A percentile compares a stretch with the other conserved stretches of the same genome.
Evolutionary conservation across 2,797 vertebrate species (phyloP).

Genomic region (Morelia viridis): DNA sequence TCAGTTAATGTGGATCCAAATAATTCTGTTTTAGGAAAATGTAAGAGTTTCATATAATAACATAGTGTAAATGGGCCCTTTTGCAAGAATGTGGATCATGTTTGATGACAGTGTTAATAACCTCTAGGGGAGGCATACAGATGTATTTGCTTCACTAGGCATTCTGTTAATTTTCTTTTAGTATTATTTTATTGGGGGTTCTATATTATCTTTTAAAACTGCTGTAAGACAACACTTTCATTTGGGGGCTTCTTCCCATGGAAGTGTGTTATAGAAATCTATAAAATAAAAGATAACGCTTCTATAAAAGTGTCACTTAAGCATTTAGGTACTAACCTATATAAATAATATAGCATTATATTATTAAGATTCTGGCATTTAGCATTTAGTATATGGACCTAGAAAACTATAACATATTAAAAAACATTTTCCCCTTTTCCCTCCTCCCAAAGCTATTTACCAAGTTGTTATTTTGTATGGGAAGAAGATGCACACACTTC

Average conservation of each 20-base stretch:
- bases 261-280: not conserved
- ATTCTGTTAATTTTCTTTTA: no score
- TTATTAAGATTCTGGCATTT: constrained; percentile 22
- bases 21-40: no score
- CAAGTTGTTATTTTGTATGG: constrained; percentile 20
- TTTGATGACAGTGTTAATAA: not conserved
- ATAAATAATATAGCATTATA: not conserved
- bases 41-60: not conserved
- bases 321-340: not conserved
- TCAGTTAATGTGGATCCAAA: no score
- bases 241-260: not conserved
- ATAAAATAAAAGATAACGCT: not conserved
- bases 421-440: not conserved
- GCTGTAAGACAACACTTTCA: not conserved
- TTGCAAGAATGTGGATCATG: not conserved
- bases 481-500: not conserved
- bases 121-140: not conserved
- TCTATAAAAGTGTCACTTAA: not conserved
- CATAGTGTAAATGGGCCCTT: not conserved
- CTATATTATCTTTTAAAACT: not conserved
- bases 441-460: not conserved
- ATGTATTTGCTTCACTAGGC: not conserved
- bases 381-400: not conserved
- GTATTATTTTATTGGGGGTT: not conserved
- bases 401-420: constrained; percentile 13